A percentile compares a stretch with the other conserved stretches of the same genome.
These are phyloP conservation scores for Cuculus canorus DNA, from an alignment of 2,797 vertebrate species.

Conservation along the genomic window DNA sequence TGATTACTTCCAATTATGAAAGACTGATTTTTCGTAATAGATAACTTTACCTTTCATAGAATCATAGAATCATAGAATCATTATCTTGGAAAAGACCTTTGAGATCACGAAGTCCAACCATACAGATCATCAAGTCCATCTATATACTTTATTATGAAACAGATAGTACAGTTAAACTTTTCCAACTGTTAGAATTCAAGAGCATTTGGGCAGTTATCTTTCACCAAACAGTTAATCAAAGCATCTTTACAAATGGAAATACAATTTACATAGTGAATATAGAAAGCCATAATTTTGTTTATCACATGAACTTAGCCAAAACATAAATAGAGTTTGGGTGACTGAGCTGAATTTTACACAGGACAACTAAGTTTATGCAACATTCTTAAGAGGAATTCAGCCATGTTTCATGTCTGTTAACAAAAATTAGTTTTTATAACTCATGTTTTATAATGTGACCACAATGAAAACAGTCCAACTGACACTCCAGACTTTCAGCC, in stretches of 20 bases:
- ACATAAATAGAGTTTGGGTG: not conserved
- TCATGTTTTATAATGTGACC: not conserved
- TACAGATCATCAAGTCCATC: no score
- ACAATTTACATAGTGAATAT: not conserved
- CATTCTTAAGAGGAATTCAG: not conserved
- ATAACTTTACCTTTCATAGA: not conserved
- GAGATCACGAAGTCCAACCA: no score
- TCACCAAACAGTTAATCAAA: not conserved
- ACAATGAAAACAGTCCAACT: not conserved
- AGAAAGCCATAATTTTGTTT: not conserved
- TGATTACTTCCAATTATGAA: slow-evolving; percentile 42
- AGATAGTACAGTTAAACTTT: not conserved
- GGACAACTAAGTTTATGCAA: not conserved
- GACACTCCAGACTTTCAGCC: not conserved
- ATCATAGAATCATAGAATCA: no score
- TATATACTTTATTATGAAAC: not conserved
- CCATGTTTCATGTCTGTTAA: not conserved
- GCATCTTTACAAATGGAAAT: not conserved
- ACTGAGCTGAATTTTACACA: not conserved
- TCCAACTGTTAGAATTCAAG: not conserved
- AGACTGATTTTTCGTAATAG: not conserved
- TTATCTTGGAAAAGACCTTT: no score
- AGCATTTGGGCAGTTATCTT: not conserved
- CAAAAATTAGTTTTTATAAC: not conserved
- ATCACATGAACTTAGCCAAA: not conserved